phyloP scores from a whole-genome alignment of 2,888 invertebrate genomes.

The Lottia gigantea region DNA sequence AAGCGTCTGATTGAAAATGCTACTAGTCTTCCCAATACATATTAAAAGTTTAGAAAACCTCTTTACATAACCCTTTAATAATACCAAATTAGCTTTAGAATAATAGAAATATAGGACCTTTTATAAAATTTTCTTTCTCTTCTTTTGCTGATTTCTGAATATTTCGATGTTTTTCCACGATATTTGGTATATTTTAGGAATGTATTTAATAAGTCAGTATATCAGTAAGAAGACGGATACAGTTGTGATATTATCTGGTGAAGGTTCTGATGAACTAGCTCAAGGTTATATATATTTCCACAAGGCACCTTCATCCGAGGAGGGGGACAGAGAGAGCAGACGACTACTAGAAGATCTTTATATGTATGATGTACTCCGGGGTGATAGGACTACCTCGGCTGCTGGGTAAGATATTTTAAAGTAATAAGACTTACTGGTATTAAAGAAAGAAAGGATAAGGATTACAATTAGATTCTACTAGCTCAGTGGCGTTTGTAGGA shows the following conservation, averaged over 20 bases:
- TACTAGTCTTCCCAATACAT: no score
- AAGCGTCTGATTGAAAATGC: no score
- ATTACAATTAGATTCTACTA: no score
- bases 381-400: constrained; percentile 65
- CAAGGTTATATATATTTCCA: constrained; percentile 96
- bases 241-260: constrained; percentile 88
- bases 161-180: no score
- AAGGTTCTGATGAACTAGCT: constrained; percentile 95
- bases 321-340: constrained; percentile 82
- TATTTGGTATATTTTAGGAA: constrained; percentile 73
- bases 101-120: no score
- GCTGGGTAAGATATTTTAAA: constrained; percentile 56
- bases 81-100: no score
- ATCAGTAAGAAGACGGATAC: constrained; percentile 85
- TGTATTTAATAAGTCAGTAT: constrained; percentile 85
- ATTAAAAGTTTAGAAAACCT: no score
- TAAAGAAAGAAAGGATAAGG: no score
- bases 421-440: not conserved
- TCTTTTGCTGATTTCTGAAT: no score
- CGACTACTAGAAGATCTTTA: constrained; percentile 77
- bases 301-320: constrained; percentile 81
- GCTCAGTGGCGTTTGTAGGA: no score
- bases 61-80: no score
- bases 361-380: constrained; percentile 64
- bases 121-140: no score